Conservation (phyloP, 2,113 vertebrate species). For the Semicossyphus pulcher region DNA sequence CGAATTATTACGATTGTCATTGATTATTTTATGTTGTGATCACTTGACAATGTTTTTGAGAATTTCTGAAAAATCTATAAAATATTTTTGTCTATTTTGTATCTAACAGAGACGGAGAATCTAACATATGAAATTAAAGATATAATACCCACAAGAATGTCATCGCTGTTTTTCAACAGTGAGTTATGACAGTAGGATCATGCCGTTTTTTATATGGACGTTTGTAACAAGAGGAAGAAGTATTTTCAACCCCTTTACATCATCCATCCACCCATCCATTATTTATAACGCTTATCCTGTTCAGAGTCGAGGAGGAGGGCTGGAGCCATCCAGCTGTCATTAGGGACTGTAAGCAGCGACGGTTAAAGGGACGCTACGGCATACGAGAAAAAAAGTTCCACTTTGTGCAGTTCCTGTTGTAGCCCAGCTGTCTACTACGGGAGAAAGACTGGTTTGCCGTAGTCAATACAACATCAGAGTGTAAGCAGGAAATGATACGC, state of each 20-base stretch:
- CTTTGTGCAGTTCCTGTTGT: too few species aligned
- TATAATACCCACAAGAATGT: slow-evolving; percentile 69
- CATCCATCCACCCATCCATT: too few species aligned
- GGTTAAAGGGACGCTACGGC: too few species aligned
- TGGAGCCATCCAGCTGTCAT: too few species aligned
- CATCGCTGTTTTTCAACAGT: slow-evolving; percentile 64
- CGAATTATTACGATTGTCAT: slow-evolving; percentile 61
- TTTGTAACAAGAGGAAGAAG: slow-evolving; percentile 71
- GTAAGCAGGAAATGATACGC: too few species aligned
- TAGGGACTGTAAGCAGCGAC: too few species aligned
- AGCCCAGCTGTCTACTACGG: too few species aligned
- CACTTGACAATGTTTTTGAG: slow-evolving; percentile 66
- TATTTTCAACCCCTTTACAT: slow-evolving; percentile 68
- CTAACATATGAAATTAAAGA: slow-evolving; percentile 68
- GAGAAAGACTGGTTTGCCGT: too few species aligned
- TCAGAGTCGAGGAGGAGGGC: too few species aligned
- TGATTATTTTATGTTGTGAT: slow-evolving; percentile 73
- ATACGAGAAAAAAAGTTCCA: too few species aligned
- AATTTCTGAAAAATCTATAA: slow-evolving; percentile 72
- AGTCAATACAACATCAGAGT: too few species aligned
- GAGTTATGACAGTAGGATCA: slow-evolving; percentile 31
- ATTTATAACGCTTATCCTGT: too few species aligned
- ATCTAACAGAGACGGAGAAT: slow-evolving; percentile 67
- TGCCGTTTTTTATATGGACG: slow-evolving; percentile 73
- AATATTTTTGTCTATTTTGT: slow-evolving; percentile 83